Conservation (phyloP, 2,888 invertebrate species). For the Tiliacea aurago region DNA sequence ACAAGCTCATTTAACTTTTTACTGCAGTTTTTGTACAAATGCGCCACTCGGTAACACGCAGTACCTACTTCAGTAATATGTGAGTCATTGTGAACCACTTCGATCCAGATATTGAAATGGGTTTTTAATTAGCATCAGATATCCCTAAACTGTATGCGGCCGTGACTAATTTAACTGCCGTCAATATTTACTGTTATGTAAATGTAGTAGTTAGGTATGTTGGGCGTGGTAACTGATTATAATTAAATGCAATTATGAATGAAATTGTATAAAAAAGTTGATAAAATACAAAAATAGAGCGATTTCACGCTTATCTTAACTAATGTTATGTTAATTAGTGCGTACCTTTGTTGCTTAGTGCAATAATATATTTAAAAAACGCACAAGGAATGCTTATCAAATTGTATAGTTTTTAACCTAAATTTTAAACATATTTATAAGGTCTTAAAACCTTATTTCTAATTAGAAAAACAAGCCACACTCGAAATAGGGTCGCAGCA, state of each 20-base stretch:
- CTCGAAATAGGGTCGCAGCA: not conserved
- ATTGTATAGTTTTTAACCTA: not conserved
- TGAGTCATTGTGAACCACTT: constrained; percentile 60
- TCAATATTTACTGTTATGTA: constrained; percentile 23
- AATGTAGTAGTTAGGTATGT: not conserved
- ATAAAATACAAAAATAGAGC: not conserved
- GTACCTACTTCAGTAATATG: constrained; percentile 57
- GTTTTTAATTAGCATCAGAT: constrained; percentile 38
- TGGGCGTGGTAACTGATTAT: constrained; percentile 1
- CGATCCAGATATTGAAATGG: constrained; percentile 40
- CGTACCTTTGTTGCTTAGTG: not conserved
- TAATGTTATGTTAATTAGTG: not conserved
- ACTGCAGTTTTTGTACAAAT: constrained; percentile 69
- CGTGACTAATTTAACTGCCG: constrained; percentile 11
- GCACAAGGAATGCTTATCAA: not conserved
- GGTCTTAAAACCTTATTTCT: not conserved
- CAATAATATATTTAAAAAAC: not conserved
- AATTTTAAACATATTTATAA: not conserved
- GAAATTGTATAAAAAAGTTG: not conserved
- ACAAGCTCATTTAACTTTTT: constrained; percentile 75
- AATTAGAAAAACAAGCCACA: not conserved
- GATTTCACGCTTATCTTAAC: constrained; percentile 7
- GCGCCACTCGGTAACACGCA: constrained; percentile 58
- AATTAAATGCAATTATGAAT: constrained; percentile 6
- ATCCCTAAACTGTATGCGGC: constrained; percentile 23